These are phyloP conservation scores for Condylostylus longicornis DNA, from an alignment of 1,140 invertebrate genomes.

Conservation along the genomic window DNA sequence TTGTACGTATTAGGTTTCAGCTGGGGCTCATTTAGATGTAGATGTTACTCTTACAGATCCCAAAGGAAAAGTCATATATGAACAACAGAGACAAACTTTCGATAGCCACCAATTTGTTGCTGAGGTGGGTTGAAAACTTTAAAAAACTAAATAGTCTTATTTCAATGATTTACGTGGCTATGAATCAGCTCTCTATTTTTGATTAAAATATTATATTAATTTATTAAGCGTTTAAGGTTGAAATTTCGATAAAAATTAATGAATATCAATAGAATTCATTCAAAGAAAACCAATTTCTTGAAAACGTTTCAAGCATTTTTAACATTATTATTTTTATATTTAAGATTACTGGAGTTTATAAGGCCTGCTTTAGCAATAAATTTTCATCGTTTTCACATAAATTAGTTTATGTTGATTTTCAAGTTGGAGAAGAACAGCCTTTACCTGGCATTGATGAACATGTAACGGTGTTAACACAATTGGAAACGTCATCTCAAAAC, in stretches of 20 bases:
- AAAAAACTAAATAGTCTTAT: too few species aligned
- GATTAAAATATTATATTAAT: too few species aligned
- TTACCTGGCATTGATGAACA: constrained; percentile 77
- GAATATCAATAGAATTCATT: neutral
- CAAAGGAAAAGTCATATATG: constrained; percentile 77
- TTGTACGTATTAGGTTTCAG: constrained; percentile 68
- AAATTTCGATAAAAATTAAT: neutral
- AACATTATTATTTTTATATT: neutral
- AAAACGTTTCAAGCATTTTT: neutral
- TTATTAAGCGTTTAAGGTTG: too few species aligned
- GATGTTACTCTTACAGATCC: constrained; percentile 86
- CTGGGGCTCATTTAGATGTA: constrained; percentile 97
- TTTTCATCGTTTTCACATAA: constrained; percentile 99
- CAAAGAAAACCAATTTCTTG: too few species aligned
- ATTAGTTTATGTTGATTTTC: constrained; percentile 96
- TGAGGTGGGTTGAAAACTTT: constrained; percentile 37
- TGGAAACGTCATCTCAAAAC: constrained; percentile 79
- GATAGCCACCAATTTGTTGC: constrained; percentile 81
- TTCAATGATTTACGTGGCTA: neutral
- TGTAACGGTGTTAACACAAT: constrained; percentile 88
- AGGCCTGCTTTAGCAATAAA: constrained; percentile 96
- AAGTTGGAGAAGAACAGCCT: constrained; percentile 81
- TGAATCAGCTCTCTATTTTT: neutral
- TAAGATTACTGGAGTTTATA: constrained; percentile 51
- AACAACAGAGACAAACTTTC: constrained; percentile 85